phyloP scores from a whole-genome alignment of 2,888 invertebrate genomes.

The Epirrhoe tristata region DNA sequence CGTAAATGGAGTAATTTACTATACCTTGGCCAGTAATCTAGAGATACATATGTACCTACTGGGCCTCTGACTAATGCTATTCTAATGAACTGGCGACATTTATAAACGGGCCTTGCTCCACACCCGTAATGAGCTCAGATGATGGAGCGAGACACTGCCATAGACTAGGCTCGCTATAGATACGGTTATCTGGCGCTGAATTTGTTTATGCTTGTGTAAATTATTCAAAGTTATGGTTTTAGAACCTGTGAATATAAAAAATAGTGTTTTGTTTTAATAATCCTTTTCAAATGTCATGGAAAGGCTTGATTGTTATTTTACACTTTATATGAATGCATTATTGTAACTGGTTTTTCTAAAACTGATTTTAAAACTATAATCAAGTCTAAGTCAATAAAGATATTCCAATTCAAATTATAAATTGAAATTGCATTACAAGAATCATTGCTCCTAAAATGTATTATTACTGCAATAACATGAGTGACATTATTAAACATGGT shows the following conservation, averaged over 20 bases:
- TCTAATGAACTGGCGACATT: constrained; percentile 77
- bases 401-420: too few relatives aligned
- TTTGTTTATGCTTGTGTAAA: constrained; percentile 14
- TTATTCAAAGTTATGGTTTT: constrained; percentile 17
- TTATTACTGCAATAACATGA: background rate
- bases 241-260: constrained; percentile 1
- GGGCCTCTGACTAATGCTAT: constrained; percentile 67
- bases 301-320: constrained; percentile 4
- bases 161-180: constrained; percentile 15
- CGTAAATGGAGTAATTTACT: constrained; percentile 73
- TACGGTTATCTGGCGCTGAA: constrained; percentile 16
- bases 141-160: constrained; percentile 28
- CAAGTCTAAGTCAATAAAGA: too few relatives aligned
- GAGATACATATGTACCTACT: constrained; percentile 20
- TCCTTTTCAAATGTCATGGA: constrained; percentile 1
- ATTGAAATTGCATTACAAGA: too few relatives aligned
- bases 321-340: background rate
- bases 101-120: constrained; percentile 51
- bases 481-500: background rate
- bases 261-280: constrained; percentile 6
- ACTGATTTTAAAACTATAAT: too few relatives aligned
- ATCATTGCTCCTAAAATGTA: background rate
- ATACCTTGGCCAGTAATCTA: constrained; percentile 47
- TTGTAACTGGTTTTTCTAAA: background rate
- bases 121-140: constrained; percentile 45